Conservation (phyloP, 2,888 invertebrate genomes). For the Lithophane semibrunnea region DNA sequence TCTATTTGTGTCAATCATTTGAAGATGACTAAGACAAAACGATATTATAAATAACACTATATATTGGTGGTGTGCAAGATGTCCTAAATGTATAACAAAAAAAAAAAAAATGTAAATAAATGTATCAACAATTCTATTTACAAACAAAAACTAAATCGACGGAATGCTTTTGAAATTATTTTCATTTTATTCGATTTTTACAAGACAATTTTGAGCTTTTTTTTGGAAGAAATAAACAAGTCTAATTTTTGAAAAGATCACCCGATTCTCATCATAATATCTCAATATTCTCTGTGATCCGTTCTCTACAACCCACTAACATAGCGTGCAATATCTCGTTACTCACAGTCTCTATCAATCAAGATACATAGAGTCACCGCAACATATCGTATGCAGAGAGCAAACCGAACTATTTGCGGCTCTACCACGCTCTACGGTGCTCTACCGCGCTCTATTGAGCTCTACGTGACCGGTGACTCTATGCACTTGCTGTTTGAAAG, state of each 20-base stretch:
- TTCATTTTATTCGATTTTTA: background rate
- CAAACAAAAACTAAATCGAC: background rate
- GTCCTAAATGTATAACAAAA: too few relatives aligned
- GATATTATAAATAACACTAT: background rate
- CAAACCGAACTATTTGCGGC: conserved; percentile 40
- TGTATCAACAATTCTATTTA: background rate
- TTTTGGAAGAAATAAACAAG: background rate
- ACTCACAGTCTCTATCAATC: conserved; percentile 19
- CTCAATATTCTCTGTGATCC: background rate
- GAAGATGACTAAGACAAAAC: background rate
- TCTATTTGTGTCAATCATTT: background rate
- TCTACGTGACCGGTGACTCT: conserved; percentile 37
- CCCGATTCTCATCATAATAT: background rate
- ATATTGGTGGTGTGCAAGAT: too few relatives aligned
- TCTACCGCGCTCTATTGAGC: conserved; percentile 1
- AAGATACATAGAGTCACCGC: conserved; percentile 21
- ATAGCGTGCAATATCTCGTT: background rate
- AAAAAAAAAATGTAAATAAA: too few relatives aligned
- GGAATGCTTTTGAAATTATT: too few relatives aligned
- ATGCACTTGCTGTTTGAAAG: background rate
- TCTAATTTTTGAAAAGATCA: background rate
- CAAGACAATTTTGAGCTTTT: too few relatives aligned
- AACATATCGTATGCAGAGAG: conserved; percentile 40
- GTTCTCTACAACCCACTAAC: background rate
- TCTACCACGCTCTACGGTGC: conserved; percentile 6